These are phyloP conservation scores for Laticauda laticaudata DNA, from an alignment of 2,113 vertebrate species.

Conservation along the genomic window DNA sequence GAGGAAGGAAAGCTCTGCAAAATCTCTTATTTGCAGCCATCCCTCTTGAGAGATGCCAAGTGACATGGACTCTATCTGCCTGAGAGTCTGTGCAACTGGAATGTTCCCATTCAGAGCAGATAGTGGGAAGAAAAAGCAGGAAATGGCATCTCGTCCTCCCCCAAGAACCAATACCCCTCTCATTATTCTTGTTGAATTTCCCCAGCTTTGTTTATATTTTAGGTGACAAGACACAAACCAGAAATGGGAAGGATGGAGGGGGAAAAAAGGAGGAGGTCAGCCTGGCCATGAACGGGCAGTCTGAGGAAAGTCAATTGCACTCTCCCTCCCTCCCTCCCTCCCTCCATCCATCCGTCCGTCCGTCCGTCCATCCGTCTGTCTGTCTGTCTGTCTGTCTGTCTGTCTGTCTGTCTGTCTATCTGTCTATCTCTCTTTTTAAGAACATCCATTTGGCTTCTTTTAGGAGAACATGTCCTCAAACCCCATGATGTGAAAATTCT, in stretches of 20 bases:
- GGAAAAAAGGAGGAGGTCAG: not conserved
- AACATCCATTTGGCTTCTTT: conserved; percentile 67
- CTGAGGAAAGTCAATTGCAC: conserved; percentile 44
- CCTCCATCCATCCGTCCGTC: too few species aligned
- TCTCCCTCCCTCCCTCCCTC: not conserved
- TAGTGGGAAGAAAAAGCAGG: conserved; percentile 36
- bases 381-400: not conserved
- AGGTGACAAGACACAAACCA: conserved; percentile 74
- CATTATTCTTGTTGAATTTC: conserved; percentile 49
- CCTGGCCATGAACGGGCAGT: conserved; percentile 35
- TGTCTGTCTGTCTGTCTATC: too few species aligned
- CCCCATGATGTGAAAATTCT: conserved; percentile 65
- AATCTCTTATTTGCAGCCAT: not conserved
- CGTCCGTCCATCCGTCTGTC: too few species aligned
- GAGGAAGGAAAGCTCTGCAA: not conserved
- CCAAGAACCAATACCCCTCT: conserved; percentile 47
- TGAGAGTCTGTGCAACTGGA: not conserved
- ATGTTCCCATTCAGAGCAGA: conserved; percentile 47
- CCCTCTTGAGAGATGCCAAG: conserved; percentile 15
- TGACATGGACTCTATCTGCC: conserved; percentile 21
- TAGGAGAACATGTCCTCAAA: conserved; percentile 50
- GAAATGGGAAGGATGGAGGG: conserved; percentile 45
- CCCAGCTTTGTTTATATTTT: conserved; percentile 60
- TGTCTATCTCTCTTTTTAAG: conserved; percentile 9
- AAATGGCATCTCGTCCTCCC: conserved; percentile 47